These are phyloP conservation scores for Invenusta paracnida DNA, from an alignment of 2,888 invertebrate genomes.

Conservation along the genomic window DNA sequence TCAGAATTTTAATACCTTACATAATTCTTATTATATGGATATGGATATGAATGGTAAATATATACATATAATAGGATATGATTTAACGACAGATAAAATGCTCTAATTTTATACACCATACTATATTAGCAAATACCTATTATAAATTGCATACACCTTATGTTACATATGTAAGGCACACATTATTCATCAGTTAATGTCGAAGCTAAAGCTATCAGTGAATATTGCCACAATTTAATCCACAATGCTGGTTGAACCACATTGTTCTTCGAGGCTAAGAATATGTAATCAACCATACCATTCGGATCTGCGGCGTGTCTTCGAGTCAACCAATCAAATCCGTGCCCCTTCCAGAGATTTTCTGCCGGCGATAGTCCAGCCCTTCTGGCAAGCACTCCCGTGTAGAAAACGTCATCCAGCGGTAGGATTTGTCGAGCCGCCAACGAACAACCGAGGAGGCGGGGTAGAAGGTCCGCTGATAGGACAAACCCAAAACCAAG, in stretches of 20 bases:
- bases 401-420: slow-evolving; percentile 33
- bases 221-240: not conserved
- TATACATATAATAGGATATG: too few relatives aligned
- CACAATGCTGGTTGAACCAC: not conserved
- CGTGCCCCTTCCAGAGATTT: slow-evolving; percentile 32
- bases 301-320: not conserved
- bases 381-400: not conserved
- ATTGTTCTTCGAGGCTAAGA: slow-evolving; percentile 35
- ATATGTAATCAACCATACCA: not conserved
- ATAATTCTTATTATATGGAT: too few relatives aligned
- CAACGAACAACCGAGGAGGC: slow-evolving; percentile 4
- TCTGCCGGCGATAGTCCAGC: not conserved
- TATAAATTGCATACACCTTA: too few relatives aligned
- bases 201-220: not conserved
- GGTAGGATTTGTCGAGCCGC: not conserved
- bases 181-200: not conserved
- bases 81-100: too few relatives aligned
- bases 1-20: too few relatives aligned
- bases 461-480: slow-evolving; percentile 46
- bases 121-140: too few relatives aligned
- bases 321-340: not conserved
- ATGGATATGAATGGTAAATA: too few relatives aligned
- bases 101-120: too few relatives aligned
- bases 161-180: too few relatives aligned
- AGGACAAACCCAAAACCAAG: slow-evolving; percentile 50